Base-by-base conservation (phyloP, 2,888 invertebrate genomes). In the Amorpha juglandis region DNA sequence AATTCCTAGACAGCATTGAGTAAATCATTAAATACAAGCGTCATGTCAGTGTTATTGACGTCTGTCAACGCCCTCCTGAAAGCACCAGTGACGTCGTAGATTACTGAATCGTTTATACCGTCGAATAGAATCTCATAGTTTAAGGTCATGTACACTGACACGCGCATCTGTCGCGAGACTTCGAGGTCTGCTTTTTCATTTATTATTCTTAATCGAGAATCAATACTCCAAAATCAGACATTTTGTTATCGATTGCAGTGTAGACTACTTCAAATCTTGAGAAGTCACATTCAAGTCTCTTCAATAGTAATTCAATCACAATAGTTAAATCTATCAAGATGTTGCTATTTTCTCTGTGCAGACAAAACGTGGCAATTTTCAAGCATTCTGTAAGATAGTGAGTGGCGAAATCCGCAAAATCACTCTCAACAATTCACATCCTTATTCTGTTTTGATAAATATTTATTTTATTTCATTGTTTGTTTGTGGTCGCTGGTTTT, bases 371-470 rank as follows among this genome's bases (percentile, higher is more conserved):
- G 70, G 74, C 74, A 78, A 75, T 80, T 81, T 76, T 74, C 75
- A 72, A 78, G 79, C 73, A 76, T 77, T 71, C 74, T 78, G 71
- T 74, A 76, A 75, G 74, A 75, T 70, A 72, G 69, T 70, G 74
- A 82, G 77, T 78, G 75, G 75, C 72, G 73, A 74, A 83, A 78
- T 78, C 78, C 76, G 72, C 78, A 78, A 78, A 79, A 79, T 80
- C 79, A 71, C 74, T 75, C 76, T 74, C 72, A 73, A 70, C 71
- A 70, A 70, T 69, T 65, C 33, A 71, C 58, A 69, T 69, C 68
- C 71, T 71, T 81, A 80, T 81, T 80, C 77, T 77, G 69, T 35
- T 33, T 16, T 42, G n/a, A 42, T 14, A 45, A 45, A 45, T 14
- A 14, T 45, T 11, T 7, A 45, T 14, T 14, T 33, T 58, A 19